Base-by-base conservation (phyloP, 2,113 vertebrate genomes). In the Eidolon helvum region DNA sequence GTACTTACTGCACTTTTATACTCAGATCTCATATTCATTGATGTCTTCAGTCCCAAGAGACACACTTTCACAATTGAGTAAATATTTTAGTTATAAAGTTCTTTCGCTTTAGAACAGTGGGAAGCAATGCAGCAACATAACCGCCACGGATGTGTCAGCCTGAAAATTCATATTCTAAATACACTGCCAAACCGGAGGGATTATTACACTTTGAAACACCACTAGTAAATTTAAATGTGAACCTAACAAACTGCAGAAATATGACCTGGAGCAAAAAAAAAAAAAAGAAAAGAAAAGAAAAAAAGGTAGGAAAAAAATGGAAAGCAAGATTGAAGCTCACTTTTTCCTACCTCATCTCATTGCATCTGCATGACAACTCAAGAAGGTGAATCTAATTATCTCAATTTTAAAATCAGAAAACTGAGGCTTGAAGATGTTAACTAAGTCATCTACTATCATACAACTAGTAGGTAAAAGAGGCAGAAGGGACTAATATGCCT, bases 11-110 rank as follows among this genome's bases (percentile, higher is more conserved):
- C 55, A 74, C 91, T 88, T 95, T 86, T 72, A 95, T n/a, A 59
- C 82, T 83, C 43, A 65, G 28, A 57, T 82, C 68, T 94, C 55
- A 18, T 26, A 72, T 65, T 92, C 82, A 63, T 0, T 77, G 66
- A 94, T 55, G 77, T 88, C 78, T 72, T 82, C 38, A 72, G 55
- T 53, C 77, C 86, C 78, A 61, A 74, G 55, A 97, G 94, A 96
- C 45, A 87, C 8, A 7, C 71, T 91, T 92, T 86, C 33, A 80
- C 22, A 45, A 92, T 74, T 63, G 94, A 90, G 82, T 94, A 96
- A 97, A 85, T 97, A 96, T 88, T 92, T 95, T 79, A 87, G 57
- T 75, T 95, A 90, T 7, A 69, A 82, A 93, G 38, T 89, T 96
- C 55, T 86, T 94, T 94, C 40, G 7, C 75, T 97, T 95, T 50